Conservation (phyloP, 2,113 vertebrate species). For the Paratilapia polleni region DNA sequence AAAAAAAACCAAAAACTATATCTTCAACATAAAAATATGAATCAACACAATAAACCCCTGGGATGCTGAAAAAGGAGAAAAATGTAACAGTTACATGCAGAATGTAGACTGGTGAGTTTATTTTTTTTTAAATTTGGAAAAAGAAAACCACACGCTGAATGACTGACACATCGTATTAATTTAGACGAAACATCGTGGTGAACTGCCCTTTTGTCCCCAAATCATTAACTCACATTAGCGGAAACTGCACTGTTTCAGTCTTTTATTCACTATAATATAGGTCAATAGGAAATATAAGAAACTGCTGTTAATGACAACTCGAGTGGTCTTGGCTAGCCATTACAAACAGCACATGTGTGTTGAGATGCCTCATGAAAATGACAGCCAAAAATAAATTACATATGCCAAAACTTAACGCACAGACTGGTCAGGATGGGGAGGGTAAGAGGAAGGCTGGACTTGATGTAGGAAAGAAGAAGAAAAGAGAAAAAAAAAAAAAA, state of each 20-base stretch:
- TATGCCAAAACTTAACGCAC: constrained; percentile 71
- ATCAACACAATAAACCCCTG: constrained; percentile 78
- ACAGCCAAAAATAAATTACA: constrained; percentile 78
- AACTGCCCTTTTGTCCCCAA: constrained; percentile 61
- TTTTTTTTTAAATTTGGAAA: constrained; percentile 32
- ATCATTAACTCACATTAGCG: constrained; percentile 75
- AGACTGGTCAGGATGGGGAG: constrained; percentile 45
- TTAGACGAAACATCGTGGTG: constrained; percentile 42
- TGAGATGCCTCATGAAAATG: constrained; percentile 64
- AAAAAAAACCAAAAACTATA: constrained; percentile 62
- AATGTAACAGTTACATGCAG: constrained; percentile 71
- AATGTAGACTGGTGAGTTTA: constrained; percentile 63
- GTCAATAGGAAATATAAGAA: constrained; percentile 80
- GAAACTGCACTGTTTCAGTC: constrained; percentile 73
- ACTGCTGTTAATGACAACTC: constrained; percentile 77
- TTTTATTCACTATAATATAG: constrained; percentile 79
- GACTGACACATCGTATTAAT: constrained; percentile 51
- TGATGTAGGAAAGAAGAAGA: constrained; percentile 18
- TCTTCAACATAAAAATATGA: constrained; percentile 77
- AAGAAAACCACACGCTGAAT: constrained; percentile 39
- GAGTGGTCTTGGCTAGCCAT: constrained; percentile 73
- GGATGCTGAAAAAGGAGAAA: constrained; percentile 65
- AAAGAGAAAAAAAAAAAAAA: no score
- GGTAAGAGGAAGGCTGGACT: constrained; percentile 28
- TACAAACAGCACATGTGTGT: constrained; percentile 75